Conservation (phyloP, 2,113 vertebrate genomes). For the Etia nguti region DNA sequence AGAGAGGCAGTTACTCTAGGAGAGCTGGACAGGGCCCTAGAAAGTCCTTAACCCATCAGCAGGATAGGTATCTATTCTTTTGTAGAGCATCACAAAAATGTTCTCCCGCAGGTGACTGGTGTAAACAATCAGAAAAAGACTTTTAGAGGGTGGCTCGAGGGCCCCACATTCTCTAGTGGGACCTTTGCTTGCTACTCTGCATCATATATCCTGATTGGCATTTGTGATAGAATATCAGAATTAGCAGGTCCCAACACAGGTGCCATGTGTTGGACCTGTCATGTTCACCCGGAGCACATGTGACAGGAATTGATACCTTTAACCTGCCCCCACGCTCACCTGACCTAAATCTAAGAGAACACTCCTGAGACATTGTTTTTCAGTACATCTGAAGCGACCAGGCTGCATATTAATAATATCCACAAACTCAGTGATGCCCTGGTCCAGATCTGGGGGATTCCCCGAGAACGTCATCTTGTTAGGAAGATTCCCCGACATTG, state of each 20-base stretch:
- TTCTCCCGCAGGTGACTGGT: neutral
- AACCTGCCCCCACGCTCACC: neutral
- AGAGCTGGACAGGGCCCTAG: neutral
- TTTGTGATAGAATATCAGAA: neutral
- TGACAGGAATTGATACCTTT: neutral
- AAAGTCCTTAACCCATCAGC: neutral
- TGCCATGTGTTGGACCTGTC: neutral
- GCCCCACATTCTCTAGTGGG: neutral
- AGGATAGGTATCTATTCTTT: neutral
- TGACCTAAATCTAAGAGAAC: neutral
- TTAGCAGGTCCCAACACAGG: neutral
- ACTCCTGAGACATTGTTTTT: neutral
- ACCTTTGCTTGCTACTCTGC: neutral
- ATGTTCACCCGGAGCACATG: neutral
- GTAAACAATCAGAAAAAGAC: neutral
- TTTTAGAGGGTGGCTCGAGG: neutral
- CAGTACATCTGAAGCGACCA: neutral
- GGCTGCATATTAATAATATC: neutral
- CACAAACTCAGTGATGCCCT: neutral
- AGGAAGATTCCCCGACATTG: neutral
- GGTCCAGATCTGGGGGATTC: neutral
- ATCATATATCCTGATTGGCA: neutral
- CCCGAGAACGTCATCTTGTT: rapidly evolving
- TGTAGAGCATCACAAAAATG: neutral
- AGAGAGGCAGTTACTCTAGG: neutral